These are phyloP conservation scores for Petrocephalus sullivani DNA, from an alignment of 2,797 vertebrate species.

Conservation along the genomic window DNA sequence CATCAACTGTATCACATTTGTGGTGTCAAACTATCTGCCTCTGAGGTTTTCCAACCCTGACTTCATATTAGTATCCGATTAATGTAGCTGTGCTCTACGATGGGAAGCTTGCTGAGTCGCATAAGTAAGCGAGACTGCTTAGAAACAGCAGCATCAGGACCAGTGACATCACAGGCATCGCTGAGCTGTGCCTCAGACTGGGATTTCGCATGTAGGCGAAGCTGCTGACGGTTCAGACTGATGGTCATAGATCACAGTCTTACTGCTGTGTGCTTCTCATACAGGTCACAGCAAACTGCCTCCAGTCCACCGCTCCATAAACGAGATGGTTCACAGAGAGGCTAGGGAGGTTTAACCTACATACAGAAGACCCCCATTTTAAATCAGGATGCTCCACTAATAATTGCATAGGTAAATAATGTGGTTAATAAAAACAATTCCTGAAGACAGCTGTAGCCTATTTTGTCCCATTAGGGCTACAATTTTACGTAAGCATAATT, in stretches of 20 bases:
- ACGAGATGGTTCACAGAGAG: not conserved
- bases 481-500: not conserved
- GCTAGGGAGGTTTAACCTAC: not conserved
- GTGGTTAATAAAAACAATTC: not conserved
- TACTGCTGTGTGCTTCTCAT: not conserved
- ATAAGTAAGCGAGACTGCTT: not conserved
- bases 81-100: not conserved
- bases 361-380: not conserved
- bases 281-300: not conserved
- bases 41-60: not conserved
- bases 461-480: not conserved
- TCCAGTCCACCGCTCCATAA: not conserved
- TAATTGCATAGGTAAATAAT: not conserved
- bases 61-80: not conserved
- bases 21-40: not conserved
- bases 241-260: not conserved
- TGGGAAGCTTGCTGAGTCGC: not conserved
- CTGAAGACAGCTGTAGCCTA: not conserved
- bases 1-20: not conserved
- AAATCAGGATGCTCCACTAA: not conserved
- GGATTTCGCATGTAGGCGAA: conserved; percentile 54
- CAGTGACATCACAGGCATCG: conserved; percentile 64
- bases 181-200: conserved; percentile 60
- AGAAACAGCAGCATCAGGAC: conserved; percentile 35
- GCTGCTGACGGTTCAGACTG: not conserved